Base-by-base conservation (phyloP, 1,140 invertebrate species). In the Tyrophagus putrescentiae region DNA sequence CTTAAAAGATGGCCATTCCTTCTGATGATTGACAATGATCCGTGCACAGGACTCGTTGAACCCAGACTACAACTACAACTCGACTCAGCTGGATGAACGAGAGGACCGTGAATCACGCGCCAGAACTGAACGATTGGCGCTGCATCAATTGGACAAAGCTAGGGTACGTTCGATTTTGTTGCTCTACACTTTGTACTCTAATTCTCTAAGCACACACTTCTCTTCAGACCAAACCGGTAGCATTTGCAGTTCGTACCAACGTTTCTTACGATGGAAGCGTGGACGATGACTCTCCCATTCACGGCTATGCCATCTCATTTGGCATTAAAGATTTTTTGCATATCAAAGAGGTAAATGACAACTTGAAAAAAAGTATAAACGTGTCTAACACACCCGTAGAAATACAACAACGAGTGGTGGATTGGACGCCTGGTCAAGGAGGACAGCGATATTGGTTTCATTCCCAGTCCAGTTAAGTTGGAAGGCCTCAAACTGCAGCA, bases 321-420 rank as follows among this genome's bases (percentile, higher is more conserved):
- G 84, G 88, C 31, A 80, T 93, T 68, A 87, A 92, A 71, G 94
- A 99, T 74, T 99, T 94, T 77, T 81, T 99, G 67, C 96, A 99
- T 78, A 98, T 99, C 75, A 98, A 98, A 82, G 91, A 79, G 68
- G 73, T 59, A 65, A 61, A 65, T 33, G 27, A 29, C 56, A 13
- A 11, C 3, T 1, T 64, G 3, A 29, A 41, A 1, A 18, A 21
- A 11, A 5, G n/a, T n/a, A n/a, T n/a, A n/a, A n/a, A n/a, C n/a
- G n/a, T n/a, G n/a, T n/a, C n/a, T n/a, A n/a, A 2, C 13, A 52
- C 13, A 52, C 16, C 32, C 7, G 31, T 59, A 98, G 82, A 99
- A 99, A 78, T 98, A 97, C 77, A 95, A 98, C 79, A 97, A 98
- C 83, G 94, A 98, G 78, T 99, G 95, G 95, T 99, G 95, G 95